A percentile compares a stretch with the other conserved stretches of the same genome.
Evolutionary conservation across 2,888 invertebrate species (phyloP).

Genomic region (Pollenia griseotomentosa): DNA sequence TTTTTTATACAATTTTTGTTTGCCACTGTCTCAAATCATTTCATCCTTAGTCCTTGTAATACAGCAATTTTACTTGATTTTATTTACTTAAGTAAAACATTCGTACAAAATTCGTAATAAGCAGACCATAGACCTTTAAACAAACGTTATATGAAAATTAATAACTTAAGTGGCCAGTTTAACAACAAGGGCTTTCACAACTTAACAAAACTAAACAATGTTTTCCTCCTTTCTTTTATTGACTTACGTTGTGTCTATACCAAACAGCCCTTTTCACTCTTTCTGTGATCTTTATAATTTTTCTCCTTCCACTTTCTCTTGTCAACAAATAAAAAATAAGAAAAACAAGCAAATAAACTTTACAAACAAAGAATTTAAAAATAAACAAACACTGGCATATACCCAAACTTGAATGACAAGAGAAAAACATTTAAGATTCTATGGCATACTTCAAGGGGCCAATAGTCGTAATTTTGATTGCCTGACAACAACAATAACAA

Average conservation of each 20-base stretch:
- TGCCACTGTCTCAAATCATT: neutral
- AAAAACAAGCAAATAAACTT: constrained; percentile 29
- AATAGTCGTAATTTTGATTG: constrained; percentile 48
- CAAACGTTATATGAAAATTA: constrained; percentile 51
- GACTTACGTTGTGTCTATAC: neutral
- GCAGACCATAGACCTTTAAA: neutral
- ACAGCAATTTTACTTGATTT: constrained; percentile 3
- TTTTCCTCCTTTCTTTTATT: neutral
- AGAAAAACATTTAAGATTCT: constrained; percentile 25
- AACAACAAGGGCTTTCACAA: constrained; percentile 32
- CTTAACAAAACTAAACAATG: constrained; percentile 43
- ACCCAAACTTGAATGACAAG: constrained; percentile 4
- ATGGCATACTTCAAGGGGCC: constrained; percentile 37
- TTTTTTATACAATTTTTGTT: neutral
- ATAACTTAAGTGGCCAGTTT: constrained; percentile 63
- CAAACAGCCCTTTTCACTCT: constrained; percentile 5
- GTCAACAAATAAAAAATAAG: constrained; percentile 17
- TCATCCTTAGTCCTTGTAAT: neutral
- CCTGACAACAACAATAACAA: constrained; percentile 37
- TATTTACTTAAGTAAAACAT: constrained; percentile 23
- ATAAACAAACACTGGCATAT: neutral
- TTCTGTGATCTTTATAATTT: neutral
- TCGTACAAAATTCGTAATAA: neutral
- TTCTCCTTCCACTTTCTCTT: neutral
- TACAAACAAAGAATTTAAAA: neutral